Evolutionary conservation across 2,797 vertebrate genomes (phyloP).

Genomic region (Urocyon cinereoargenteus): DNA sequence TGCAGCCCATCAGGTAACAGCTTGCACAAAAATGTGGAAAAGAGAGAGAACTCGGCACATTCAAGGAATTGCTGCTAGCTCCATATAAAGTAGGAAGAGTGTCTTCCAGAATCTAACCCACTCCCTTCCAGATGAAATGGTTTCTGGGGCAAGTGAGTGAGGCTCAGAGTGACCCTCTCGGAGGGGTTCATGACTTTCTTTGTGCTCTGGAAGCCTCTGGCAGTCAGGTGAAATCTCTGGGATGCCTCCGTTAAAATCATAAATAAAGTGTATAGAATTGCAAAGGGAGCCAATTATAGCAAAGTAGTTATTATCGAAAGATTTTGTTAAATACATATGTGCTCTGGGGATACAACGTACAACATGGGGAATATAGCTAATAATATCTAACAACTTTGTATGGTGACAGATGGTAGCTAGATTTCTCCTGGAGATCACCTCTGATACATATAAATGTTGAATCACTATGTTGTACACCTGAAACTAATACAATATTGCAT

Average conservation of each 20-base stretch:
- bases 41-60: not conserved
- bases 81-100: not conserved
- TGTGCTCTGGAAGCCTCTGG: not conserved
- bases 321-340: not conserved
- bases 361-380: not conserved
- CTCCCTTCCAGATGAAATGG: not conserved
- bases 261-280: not conserved
- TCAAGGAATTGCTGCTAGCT: not conserved
- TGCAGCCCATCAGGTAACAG: not conserved
- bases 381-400: not conserved
- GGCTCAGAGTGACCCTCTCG: not conserved
- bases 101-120: not conserved
- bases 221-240: not conserved
- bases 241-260: not conserved
- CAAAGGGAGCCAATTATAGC: slow-evolving; percentile 17
- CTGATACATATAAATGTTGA: not conserved
- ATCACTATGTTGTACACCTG: not conserved
- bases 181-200: not conserved
- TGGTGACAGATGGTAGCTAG: not conserved
- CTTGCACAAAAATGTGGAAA: not conserved
- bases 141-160: not conserved
- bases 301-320: not conserved
- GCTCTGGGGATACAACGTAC: not conserved
- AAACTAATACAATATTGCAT: not conserved
- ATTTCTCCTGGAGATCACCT: not conserved